These are phyloP conservation scores for Gnathonemus echidnorhynchus DNA, from an alignment of 2,113 vertebrate species.

Conservation along the genomic window DNA sequence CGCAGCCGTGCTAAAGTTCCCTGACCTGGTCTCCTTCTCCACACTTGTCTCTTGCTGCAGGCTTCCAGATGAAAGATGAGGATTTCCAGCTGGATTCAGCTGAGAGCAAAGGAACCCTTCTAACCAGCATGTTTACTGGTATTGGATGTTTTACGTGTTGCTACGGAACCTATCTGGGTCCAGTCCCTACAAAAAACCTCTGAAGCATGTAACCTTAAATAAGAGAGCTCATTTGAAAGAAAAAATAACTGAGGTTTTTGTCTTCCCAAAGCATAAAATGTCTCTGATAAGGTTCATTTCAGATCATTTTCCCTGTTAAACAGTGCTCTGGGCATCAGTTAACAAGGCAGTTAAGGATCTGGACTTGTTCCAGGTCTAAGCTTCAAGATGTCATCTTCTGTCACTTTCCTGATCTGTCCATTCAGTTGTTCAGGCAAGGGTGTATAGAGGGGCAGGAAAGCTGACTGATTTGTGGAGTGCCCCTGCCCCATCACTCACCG, in stretches of 20 bases:
- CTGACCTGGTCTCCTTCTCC: background rate
- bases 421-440: background rate
- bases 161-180: background rate
- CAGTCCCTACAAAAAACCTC: background rate
- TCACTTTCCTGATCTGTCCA: background rate
- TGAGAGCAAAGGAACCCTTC: conserved; percentile 37
- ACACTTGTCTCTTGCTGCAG: conserved; percentile 14
- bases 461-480: background rate
- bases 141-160: background rate
- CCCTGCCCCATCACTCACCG: background rate
- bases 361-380: background rate
- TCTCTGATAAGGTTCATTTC: background rate
- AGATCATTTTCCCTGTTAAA: background rate
- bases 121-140: conserved; percentile 41
- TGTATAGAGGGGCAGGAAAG: background rate
- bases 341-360: background rate
- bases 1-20: background rate
- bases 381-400: background rate
- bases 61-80: conserved; percentile 43
- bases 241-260: background rate
- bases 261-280: background rate
- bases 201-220: background rate
- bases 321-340: background rate
- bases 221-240: background rate
- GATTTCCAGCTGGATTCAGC: conserved; percentile 34